Conservation (phyloP, 2,113 vertebrate species). For the Perca flavescens region DNA sequence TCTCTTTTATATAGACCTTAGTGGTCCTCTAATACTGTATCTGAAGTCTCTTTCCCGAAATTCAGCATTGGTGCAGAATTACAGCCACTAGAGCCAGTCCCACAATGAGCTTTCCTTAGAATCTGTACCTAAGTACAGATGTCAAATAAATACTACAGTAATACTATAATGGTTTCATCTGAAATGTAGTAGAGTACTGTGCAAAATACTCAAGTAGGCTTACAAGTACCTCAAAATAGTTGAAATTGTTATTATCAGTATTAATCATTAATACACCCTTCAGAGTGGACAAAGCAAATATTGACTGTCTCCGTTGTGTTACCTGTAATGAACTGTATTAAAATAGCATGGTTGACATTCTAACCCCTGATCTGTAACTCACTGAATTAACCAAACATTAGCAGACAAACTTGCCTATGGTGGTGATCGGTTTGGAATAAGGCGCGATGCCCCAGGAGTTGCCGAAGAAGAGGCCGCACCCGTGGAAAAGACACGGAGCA, state of each 20-base stretch:
- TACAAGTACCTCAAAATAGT: background rate
- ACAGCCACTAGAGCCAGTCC: too few relatives aligned
- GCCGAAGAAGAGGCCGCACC: constrained; percentile 91
- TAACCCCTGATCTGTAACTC: background rate
- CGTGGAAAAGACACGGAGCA: constrained; percentile 95
- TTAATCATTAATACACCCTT: background rate
- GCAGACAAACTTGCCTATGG: constrained; percentile 86
- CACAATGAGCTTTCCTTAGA: too few relatives aligned
- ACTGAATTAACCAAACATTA: background rate
- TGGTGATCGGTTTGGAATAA: constrained; percentile 93
- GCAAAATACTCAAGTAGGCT: too few relatives aligned
- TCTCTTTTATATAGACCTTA: too few relatives aligned
- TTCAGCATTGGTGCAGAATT: too few relatives aligned
- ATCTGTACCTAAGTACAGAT: too few relatives aligned
- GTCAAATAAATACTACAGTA: too few relatives aligned
- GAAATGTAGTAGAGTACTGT: too few relatives aligned
- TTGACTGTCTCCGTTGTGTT: background rate
- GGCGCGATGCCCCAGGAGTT: constrained; percentile 93
- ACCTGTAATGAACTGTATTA: background rate
- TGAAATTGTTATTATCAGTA: constrained; percentile 1
- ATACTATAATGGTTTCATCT: too few relatives aligned
- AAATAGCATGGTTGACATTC: background rate
- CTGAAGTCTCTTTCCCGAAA: too few relatives aligned
- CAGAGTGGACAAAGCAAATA: background rate
- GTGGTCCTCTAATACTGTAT: too few relatives aligned